Conservation (phyloP, 2,113 vertebrate genomes). For the Cyprinodon variegatus region DNA sequence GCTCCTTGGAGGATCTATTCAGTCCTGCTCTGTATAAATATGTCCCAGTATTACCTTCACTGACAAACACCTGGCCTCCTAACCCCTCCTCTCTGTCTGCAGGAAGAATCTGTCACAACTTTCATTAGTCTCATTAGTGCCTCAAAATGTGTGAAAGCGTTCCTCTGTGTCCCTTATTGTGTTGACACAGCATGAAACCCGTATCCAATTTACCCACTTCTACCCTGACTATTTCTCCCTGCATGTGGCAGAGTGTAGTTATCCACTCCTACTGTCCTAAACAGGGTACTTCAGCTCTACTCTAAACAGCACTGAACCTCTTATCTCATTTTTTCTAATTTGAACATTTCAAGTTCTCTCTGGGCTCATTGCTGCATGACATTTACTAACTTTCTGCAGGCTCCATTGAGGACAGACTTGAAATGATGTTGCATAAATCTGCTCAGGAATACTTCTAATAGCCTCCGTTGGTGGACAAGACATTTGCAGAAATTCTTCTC, state of each 20-base stretch:
- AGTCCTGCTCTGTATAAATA: conserved; percentile 35
- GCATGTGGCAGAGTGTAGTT: conserved; percentile 14
- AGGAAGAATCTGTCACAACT: conserved; percentile 59
- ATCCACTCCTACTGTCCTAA: conserved; percentile 23
- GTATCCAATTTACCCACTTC: conserved; percentile 61
- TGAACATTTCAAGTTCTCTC: background rate
- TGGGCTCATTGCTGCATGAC: background rate
- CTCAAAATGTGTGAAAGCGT: conserved; percentile 61
- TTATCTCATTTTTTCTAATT: conserved; percentile 4
- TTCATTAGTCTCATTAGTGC: conserved; percentile 67
- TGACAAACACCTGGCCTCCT: conserved; percentile 48
- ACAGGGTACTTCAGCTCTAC: background rate
- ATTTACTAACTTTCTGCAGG: background rate
- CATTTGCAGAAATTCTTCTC: conserved; percentile 1
- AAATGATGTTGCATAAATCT: background rate
- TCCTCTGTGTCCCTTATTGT: conserved; percentile 51
- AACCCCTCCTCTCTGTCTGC: conserved; percentile 27
- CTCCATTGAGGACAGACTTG: conserved; percentile 1
- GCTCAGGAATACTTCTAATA: background rate
- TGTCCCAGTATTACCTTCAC: conserved; percentile 28
- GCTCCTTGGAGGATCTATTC: conserved; percentile 6
- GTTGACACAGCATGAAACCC: conserved; percentile 64
- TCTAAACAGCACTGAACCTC: conserved; percentile 14
- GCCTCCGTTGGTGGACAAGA: background rate
- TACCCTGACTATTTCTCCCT: conserved; percentile 22